These are phyloP conservation scores for Genyomyrus donnyi DNA, from an alignment of 2,113 vertebrate species.

Conservation along the genomic window DNA sequence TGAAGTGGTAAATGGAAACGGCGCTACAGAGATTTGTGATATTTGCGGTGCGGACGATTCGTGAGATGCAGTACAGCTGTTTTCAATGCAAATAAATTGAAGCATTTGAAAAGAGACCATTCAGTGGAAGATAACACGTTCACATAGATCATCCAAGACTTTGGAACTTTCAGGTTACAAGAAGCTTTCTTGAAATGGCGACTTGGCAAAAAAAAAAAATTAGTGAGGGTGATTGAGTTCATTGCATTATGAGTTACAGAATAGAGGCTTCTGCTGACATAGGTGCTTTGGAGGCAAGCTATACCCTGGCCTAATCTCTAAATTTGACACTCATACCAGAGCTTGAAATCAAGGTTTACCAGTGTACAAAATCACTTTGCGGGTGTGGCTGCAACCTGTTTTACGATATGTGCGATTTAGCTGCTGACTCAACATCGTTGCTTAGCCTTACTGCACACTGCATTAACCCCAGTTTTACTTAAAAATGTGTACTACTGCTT, in stretches of 20 bases:
- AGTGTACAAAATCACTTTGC: background rate
- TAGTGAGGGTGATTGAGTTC: background rate
- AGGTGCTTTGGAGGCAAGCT: background rate
- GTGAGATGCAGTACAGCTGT: background rate
- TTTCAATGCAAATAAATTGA: background rate
- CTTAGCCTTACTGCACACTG: background rate
- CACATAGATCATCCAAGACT: background rate
- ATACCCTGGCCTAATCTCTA: background rate
- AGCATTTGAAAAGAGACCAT: background rate
- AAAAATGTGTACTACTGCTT: background rate
- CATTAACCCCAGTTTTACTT: background rate
- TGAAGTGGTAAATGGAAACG: background rate
- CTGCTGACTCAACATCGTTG: background rate
- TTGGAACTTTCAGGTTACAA: background rate
- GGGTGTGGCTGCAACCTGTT: background rate
- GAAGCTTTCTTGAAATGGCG: background rate
- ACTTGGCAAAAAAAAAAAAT: background rate
- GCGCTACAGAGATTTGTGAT: background rate
- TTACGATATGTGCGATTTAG: background rate
- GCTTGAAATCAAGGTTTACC: background rate
- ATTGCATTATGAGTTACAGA: background rate
- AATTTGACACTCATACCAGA: background rate
- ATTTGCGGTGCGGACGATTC: background rate
- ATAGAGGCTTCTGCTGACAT: background rate
- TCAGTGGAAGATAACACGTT: background rate